phyloP scores from a whole-genome alignment of 2,113 vertebrate species.

The Diglossa brunneiventris region DNA sequence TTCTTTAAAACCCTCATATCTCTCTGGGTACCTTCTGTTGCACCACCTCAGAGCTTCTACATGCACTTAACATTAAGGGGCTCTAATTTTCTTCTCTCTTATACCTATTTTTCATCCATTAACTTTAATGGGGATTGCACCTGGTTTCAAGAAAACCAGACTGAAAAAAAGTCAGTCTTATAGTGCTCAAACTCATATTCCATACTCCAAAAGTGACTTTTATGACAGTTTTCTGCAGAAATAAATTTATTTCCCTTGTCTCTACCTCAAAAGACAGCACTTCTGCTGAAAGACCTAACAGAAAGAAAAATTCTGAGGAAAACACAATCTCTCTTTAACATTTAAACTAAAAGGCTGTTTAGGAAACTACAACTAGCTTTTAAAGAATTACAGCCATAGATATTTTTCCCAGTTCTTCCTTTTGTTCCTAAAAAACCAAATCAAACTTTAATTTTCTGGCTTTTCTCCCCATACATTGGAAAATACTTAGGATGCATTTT shows the following conservation, averaged over 20 bases:
- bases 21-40: not conserved
- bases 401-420: not conserved
- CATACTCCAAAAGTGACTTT: not conserved
- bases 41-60: not conserved
- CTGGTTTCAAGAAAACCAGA: not conserved
- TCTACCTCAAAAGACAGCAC: not conserved
- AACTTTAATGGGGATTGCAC: not conserved
- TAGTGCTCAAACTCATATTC: not conserved
- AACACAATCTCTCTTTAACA: not conserved
- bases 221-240: not conserved
- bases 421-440: not conserved
- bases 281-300: not conserved
- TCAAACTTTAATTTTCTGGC: not conserved
- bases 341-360: not conserved
- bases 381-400: not conserved
- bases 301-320: not conserved
- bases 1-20: not conserved
- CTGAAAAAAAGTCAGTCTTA: not conserved
- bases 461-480: not conserved
- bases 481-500: not conserved
- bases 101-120: not conserved
- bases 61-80: not conserved
- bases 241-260: not conserved
- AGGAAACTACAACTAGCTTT: conserved; percentile 2
- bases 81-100: not conserved